Percentiles rank a stretch among this genome's conserved stretches.
These are phyloP conservation scores for Pteromalus puparum DNA, from an alignment of 1,140 invertebrate species.

Conservation along the genomic window DNA sequence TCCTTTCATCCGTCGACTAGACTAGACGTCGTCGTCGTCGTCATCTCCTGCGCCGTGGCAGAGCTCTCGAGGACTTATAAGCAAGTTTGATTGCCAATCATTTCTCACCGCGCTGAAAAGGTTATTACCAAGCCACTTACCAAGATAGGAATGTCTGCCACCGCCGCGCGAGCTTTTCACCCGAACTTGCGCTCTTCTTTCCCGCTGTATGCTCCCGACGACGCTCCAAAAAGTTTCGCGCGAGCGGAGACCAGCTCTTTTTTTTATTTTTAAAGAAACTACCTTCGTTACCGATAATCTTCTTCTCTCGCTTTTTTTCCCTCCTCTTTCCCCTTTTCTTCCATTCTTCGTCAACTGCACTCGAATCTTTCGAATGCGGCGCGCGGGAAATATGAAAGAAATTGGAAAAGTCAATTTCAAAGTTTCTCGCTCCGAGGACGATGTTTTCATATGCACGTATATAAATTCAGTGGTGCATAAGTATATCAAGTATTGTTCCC, in stretches of 20 bases:
- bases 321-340: background rate
- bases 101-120: slow-evolving; percentile 62
- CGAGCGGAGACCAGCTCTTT: background rate
- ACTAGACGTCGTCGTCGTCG: background rate
- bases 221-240: slow-evolving; percentile 24
- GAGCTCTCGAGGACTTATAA: slow-evolving; percentile 54
- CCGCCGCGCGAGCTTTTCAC: slow-evolving; percentile 18
- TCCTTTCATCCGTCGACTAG: background rate
- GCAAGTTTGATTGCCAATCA: slow-evolving; percentile 68
- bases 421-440: background rate
- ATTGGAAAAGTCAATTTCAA: slow-evolving; percentile 24
- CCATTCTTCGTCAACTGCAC: slow-evolving; percentile 21
- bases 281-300: slow-evolving; percentile 27
- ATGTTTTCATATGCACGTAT: too few relatives aligned
- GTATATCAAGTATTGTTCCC: too few relatives aligned
- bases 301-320: background rate
- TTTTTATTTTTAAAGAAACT: slow-evolving; percentile 25
- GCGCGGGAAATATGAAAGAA: background rate
- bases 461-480: too few relatives aligned
- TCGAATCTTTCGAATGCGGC: slow-evolving; percentile 1
- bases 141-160: slow-evolving; percentile 42
- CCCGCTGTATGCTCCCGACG: background rate
- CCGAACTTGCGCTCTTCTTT: background rate
- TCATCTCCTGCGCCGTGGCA: background rate
- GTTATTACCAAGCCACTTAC: slow-evolving; percentile 59